Evolutionary conservation across 2,888 invertebrate genomes (phyloP).

Genomic region (Nomada ferruginata): DNA sequence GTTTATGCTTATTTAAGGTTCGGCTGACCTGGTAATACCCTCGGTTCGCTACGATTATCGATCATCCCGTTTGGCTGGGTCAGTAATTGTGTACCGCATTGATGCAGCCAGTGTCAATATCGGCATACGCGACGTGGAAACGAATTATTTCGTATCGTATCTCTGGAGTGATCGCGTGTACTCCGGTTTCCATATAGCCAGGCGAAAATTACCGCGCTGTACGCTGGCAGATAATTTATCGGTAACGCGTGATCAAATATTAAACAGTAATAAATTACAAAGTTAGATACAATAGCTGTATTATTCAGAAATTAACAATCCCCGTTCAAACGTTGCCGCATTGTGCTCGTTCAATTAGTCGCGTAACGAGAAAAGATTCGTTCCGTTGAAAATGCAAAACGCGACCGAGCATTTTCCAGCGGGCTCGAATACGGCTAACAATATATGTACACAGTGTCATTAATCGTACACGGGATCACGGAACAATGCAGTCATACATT

Average conservation of each 20-base stretch:
- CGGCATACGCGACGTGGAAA: constrained; percentile 48
- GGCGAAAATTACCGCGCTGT: too few species aligned
- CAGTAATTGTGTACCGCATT: constrained; percentile 43
- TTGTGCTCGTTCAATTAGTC: background rate
- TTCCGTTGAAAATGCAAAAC: background rate
- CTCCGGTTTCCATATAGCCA: background rate
- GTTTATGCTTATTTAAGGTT: constrained; percentile 31
- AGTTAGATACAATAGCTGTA: too few species aligned
- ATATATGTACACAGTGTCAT: background rate
- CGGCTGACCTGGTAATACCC: constrained; percentile 25
- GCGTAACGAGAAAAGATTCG: background rate
- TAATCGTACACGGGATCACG: constrained; percentile 5
- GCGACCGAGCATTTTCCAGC: too few species aligned
- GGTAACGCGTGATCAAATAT: too few species aligned
- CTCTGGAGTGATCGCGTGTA: background rate
- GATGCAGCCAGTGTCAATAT: constrained; percentile 37
- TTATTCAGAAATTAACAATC: background rate
- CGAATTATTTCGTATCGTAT: constrained; percentile 50
- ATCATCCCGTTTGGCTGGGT: constrained; percentile 43
- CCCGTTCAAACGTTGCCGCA: background rate
- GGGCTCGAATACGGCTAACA: background rate
- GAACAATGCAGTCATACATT: constrained; percentile 12
- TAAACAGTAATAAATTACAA: too few species aligned
- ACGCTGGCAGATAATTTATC: too few species aligned
- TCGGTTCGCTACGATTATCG: constrained; percentile 39